Evolutionary conservation across 1,140 invertebrate species (phyloP).

Genomic region (Eciton burchellii): DNA sequence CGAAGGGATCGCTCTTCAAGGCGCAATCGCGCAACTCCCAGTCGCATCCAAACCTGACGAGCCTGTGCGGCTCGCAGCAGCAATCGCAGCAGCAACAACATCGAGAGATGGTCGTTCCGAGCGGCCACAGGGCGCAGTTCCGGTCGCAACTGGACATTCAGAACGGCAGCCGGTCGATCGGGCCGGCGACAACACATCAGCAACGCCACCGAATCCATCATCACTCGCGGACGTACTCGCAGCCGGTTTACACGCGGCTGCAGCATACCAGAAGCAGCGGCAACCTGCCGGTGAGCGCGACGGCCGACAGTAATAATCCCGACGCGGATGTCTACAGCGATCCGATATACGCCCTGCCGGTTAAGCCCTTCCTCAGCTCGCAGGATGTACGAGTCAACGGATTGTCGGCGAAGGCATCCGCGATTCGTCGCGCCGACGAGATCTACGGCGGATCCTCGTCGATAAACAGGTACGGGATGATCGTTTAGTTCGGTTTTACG

Average conservation of each 20-base stretch:
- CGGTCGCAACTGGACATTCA: constrained; percentile 80
- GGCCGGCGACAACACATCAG: constrained; percentile 41
- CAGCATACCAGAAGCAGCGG: constrained; percentile 75
- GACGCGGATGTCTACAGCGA: constrained; percentile 77
- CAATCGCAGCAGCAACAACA: constrained; percentile 36
- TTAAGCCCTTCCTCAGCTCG: constrained; percentile 84
- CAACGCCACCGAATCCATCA: constrained; percentile 56
- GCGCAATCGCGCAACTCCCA: constrained; percentile 82
- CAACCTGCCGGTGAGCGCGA: constrained; percentile 67
- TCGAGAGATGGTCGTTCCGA: constrained; percentile 49
- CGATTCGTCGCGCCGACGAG: constrained; percentile 49
- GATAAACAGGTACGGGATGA: constrained; percentile 32
- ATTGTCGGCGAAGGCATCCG: constrained; percentile 65
- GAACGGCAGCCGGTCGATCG: constrained; percentile 36
- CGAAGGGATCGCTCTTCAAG: constrained; percentile 78
- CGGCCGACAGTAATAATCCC: constrained; percentile 62
- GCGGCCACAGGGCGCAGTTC: constrained; percentile 73
- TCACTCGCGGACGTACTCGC: constrained; percentile 73
- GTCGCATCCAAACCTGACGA: constrained; percentile 83
- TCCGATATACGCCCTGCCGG: constrained; percentile 83
- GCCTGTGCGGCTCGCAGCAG: constrained; percentile 68
- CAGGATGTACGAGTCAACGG: constrained; percentile 82
- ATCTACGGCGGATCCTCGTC: constrained; percentile 47
- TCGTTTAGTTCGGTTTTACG: neutral
- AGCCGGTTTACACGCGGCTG: constrained; percentile 70